These are phyloP conservation scores for Neomorphus geoffroyi DNA, from an alignment of 2,797 vertebrate genomes.

Conservation along the genomic window DNA sequence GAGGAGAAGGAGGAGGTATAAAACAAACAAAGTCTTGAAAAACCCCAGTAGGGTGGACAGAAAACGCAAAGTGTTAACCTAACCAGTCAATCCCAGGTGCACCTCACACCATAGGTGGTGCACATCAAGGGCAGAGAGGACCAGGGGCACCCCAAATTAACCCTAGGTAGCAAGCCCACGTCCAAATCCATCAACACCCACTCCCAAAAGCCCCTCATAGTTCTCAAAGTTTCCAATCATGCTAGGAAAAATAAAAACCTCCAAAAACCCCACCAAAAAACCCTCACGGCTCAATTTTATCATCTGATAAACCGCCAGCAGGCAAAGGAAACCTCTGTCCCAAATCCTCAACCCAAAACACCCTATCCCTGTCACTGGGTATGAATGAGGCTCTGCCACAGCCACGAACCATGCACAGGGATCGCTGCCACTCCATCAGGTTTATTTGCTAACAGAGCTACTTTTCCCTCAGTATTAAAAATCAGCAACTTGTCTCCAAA, in stretches of 20 bases:
- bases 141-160: not conserved
- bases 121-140: not conserved
- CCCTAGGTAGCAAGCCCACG: not conserved
- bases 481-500: slow-evolving; percentile 25
- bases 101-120: fast-evolving
- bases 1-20: not conserved
- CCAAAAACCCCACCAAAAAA: not conserved
- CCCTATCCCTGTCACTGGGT: fast-evolving
- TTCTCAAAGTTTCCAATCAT: not conserved
- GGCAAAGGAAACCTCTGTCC: not conserved
- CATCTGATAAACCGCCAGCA: not conserved
- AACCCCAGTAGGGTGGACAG: not conserved
- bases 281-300: not conserved
- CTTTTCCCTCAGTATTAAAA: not conserved
- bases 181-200: not conserved
- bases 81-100: not conserved
- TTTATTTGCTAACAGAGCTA: not conserved
- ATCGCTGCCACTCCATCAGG: not conserved
- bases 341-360: not conserved
- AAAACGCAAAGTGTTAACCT: not conserved
- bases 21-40: not conserved
- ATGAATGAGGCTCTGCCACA: not conserved
- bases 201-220: not conserved
- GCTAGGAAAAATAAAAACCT: not conserved
- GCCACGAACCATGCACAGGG: not conserved